phyloP scores from a whole-genome alignment of 2,888 invertebrate genomes.

The Panzeria rudis region DNA sequence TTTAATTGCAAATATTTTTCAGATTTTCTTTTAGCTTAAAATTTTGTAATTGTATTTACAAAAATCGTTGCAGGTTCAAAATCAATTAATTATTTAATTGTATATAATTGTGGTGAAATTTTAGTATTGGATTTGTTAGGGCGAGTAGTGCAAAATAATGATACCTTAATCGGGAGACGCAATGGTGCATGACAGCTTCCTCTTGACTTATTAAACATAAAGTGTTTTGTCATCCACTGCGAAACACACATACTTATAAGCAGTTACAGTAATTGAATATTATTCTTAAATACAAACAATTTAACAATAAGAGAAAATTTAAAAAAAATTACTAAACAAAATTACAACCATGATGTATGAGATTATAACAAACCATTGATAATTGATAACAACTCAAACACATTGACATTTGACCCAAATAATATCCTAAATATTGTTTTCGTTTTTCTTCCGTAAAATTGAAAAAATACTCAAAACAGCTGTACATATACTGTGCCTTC shows the following conservation, averaged over 20 bases:
- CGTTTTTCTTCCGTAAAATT: conserved; percentile 20
- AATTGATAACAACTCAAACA: conserved; percentile 68
- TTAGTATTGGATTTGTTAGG: too few relatives aligned
- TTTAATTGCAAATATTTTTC: too few relatives aligned
- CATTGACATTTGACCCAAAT: conserved; percentile 71
- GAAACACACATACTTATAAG: not conserved
- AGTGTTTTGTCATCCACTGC: not conserved
- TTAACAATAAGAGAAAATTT: conserved; percentile 22
- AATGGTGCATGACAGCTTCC: too few relatives aligned
- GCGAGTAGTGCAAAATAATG: too few relatives aligned
- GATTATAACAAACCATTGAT: conserved; percentile 59
- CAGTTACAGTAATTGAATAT: conserved; percentile 31
- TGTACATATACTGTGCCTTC: not conserved
- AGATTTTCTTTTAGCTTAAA: too few relatives aligned
- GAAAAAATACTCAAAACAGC: conserved; percentile 12
- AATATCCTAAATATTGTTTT: conserved; percentile 55
- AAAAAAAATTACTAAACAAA: conserved; percentile 20
- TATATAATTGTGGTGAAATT: too few relatives aligned
- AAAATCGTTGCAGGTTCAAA: too few relatives aligned
- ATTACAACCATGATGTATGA: conserved; percentile 57
- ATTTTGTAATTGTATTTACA: too few relatives aligned
- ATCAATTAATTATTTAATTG: too few relatives aligned
- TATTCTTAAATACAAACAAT: not conserved
- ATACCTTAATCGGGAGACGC: too few relatives aligned
- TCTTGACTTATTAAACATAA: too few relatives aligned